Evolutionary conservation across 2,113 vertebrate genomes (phyloP).

Genomic region (Chionis minor): DNA sequence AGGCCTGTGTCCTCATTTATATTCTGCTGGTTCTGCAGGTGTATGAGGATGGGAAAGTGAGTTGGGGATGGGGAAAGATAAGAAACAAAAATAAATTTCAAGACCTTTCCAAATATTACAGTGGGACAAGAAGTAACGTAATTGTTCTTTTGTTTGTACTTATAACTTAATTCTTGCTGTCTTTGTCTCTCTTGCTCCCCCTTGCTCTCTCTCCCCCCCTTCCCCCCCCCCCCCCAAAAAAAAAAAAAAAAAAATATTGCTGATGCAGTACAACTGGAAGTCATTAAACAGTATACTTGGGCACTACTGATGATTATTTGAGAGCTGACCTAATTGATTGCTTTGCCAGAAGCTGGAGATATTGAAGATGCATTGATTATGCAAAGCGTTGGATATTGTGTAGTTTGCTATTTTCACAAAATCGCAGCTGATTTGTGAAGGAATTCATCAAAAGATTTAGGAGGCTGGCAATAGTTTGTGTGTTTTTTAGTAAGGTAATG

Average conservation of each 20-base stretch:
- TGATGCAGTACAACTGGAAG: background rate
- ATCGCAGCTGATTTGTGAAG: background rate
- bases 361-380: slow-evolving; percentile 19
- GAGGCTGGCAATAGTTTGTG: background rate
- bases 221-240: fast-evolving
- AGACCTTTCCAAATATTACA: background rate
- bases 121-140: background rate
- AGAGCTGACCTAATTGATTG: slow-evolving; percentile 1
- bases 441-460: background rate
- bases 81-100: background rate
- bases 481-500: background rate
- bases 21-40: background rate
- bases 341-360: background rate
- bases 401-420: background rate
- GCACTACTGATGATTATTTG: background rate
- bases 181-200: background rate
- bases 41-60: background rate
- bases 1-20: background rate
- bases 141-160: background rate
- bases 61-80: background rate
- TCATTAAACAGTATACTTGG: background rate
- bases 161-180: background rate
- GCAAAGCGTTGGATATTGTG: background rate
- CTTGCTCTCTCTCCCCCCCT: no score
- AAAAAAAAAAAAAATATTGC: background rate